Conservation (phyloP, 2,113 vertebrate species). For the Manacus vitellinus region DNA sequence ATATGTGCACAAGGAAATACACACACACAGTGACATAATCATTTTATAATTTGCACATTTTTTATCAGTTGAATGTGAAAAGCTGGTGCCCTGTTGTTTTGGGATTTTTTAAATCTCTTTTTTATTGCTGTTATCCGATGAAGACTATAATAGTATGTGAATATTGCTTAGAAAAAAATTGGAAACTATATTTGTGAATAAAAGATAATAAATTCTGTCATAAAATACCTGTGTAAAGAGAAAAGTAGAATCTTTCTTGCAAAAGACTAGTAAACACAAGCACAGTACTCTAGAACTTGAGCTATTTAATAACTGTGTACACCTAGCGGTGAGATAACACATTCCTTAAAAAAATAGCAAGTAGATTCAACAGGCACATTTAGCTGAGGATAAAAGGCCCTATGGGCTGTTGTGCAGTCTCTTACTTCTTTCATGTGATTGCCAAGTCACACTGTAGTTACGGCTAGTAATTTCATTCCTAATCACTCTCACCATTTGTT, state of each 20-base stretch:
- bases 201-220: background rate
- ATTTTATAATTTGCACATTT: background rate
- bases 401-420: background rate
- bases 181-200: background rate
- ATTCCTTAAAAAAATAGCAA: background rate
- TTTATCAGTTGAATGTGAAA: background rate
- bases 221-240: background rate
- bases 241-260: background rate
- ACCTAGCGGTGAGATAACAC: background rate
- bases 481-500: background rate
- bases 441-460: slow-evolving; percentile 6
- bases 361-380: background rate
- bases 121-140: background rate
- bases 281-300: background rate
- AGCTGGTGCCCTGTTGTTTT: background rate
- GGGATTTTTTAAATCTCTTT: background rate
- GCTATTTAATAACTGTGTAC: background rate
- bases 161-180: background rate
- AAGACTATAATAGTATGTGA: background rate
- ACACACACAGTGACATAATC: background rate
- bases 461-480: background rate
- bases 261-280: background rate
- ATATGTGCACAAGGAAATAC: background rate
- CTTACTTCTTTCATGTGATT: background rate
- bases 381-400: background rate